Percentiles rank a stretch among this genome's conserved stretches.
Evolutionary conservation across 2,113 vertebrate genomes (phyloP).

Genomic region (Hippoglossus stenolepis): DNA sequence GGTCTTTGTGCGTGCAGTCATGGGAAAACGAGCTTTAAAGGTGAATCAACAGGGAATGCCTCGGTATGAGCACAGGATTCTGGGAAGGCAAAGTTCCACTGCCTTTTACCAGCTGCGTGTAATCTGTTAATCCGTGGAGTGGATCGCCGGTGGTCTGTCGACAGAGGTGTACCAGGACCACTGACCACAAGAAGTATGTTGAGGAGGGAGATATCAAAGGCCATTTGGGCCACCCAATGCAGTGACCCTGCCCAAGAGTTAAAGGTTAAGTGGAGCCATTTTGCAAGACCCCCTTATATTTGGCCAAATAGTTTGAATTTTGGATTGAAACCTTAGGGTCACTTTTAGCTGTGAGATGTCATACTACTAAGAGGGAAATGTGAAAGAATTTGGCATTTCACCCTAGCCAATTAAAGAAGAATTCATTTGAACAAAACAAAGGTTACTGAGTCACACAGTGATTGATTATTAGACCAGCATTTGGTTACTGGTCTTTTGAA

Average conservation of each 20-base stretch:
- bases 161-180: conserved; percentile 64
- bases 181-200: conserved; percentile 71
- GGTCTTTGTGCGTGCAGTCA: conserved; percentile 73
- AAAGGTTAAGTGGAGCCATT: conserved; percentile 77
- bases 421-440: conserved; percentile 47
- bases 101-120: conserved; percentile 77
- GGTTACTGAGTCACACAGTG: conserved; percentile 54
- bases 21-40: conserved; percentile 80
- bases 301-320: conserved; percentile 38
- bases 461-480: conserved; percentile 51
- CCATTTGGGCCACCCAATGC: conserved; percentile 62
- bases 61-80: conserved; percentile 49
- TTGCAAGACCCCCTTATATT: conserved; percentile 31
- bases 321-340: conserved; percentile 6
- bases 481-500: conserved; percentile 24
- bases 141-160: conserved; percentile 71
- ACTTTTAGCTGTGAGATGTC: conserved; percentile 15
- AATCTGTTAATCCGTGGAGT: conserved; percentile 80
- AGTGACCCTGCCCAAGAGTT: conserved; percentile 56
- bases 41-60: conserved; percentile 70
- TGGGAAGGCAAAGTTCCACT: conserved; percentile 49
- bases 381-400: conserved; percentile 54
- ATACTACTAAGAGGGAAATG: conserved; percentile 1
- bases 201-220: conserved; percentile 33
- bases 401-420: conserved; percentile 48